phyloP scores from a whole-genome alignment of 23 tunicate genomes.

The Corella eumyota region DNA sequence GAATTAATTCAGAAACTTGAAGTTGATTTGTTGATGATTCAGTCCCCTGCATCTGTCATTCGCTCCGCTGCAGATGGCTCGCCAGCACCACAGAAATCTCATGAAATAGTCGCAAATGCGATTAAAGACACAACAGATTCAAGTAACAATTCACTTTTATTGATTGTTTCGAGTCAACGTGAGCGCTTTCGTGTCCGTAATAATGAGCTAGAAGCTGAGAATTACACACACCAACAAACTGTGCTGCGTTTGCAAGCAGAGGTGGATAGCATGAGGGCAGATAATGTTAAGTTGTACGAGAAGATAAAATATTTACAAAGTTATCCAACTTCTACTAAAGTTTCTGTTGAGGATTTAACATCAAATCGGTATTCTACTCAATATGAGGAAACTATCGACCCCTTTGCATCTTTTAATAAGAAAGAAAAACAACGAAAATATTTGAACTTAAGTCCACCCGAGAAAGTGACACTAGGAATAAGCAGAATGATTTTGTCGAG shows the following conservation, averaged over 20 bases:
- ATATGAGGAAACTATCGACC: slow-evolving; percentile 91
- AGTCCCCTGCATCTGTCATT: slow-evolving; percentile 69
- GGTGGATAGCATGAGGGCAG: slow-evolving; percentile 52
- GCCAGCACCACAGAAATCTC: slow-evolving; percentile 36
- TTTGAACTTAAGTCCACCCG: slow-evolving; percentile 74
- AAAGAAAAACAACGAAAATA: slow-evolving; percentile 90
- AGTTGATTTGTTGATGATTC: slow-evolving; percentile 60
- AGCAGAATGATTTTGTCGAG: slow-evolving; percentile 68
- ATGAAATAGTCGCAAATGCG: slow-evolving; percentile 82
- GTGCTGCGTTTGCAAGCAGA: slow-evolving; percentile 69
- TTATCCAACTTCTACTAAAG: slow-evolving; percentile 65
- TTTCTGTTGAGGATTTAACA: slow-evolving; percentile 67
- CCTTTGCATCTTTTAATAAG: slow-evolving; percentile 73
- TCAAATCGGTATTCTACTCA: slow-evolving; percentile 79
- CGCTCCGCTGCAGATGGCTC: slow-evolving; percentile 92
- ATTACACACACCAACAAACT: slow-evolving; percentile 74
- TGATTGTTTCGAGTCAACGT: slow-evolving; percentile 84
- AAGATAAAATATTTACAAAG: slow-evolving; percentile 95
- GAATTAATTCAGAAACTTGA: slow-evolving; percentile 72
- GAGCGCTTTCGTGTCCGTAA: slow-evolving; percentile 80
- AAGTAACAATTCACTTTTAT: slow-evolving; percentile 49
- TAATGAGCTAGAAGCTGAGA: slow-evolving; percentile 95
- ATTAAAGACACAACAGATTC: slow-evolving; percentile 46
- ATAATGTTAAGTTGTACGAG: slow-evolving; percentile 93
- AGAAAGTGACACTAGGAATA: slow-evolving; percentile 71